Conservation (phyloP, 2,113 vertebrate genomes). For the Nyctibius bracteatus region DNA sequence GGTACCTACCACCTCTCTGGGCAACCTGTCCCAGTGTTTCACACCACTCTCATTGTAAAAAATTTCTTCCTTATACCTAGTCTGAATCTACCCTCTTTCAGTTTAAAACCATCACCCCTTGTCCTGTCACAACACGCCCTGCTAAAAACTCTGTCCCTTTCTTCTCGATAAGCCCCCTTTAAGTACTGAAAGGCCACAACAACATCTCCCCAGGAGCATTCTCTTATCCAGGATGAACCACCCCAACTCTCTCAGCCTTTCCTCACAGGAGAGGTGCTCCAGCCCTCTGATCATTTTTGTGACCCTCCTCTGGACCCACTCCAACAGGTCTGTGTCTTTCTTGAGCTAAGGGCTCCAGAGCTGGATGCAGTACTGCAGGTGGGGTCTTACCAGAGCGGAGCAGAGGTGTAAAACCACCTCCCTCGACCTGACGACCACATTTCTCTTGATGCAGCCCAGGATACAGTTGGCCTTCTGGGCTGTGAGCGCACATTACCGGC, state of each 20-base stretch:
- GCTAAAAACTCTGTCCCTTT: fast-evolving
- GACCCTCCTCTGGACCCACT: background rate
- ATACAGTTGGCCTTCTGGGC: background rate
- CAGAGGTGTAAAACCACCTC: background rate
- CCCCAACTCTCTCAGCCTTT: background rate
- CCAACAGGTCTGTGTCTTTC: background rate
- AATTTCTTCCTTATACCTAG: too few relatives aligned
- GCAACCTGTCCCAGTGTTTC: background rate
- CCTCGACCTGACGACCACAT: fast-evolving
- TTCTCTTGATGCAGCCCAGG: background rate
- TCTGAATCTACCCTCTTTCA: background rate
- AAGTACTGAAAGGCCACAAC: background rate
- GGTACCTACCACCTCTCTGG: background rate
- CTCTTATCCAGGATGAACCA: background rate
- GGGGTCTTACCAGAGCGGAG: background rate
- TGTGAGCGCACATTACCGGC: fast-evolving
- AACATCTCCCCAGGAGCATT: background rate
- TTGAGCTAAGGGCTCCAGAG: background rate
- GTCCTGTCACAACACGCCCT: background rate
- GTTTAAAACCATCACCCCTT: background rate
- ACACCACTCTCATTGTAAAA: fast-evolving
- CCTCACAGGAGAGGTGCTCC: fast-evolving
- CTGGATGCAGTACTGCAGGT: fast-evolving
- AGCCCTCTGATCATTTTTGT: background rate
- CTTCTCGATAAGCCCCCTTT: background rate